These are phyloP conservation scores for Erpetoichthys calabaricus DNA, from an alignment of 2,797 vertebrate genomes.

Conservation along the genomic window DNA sequence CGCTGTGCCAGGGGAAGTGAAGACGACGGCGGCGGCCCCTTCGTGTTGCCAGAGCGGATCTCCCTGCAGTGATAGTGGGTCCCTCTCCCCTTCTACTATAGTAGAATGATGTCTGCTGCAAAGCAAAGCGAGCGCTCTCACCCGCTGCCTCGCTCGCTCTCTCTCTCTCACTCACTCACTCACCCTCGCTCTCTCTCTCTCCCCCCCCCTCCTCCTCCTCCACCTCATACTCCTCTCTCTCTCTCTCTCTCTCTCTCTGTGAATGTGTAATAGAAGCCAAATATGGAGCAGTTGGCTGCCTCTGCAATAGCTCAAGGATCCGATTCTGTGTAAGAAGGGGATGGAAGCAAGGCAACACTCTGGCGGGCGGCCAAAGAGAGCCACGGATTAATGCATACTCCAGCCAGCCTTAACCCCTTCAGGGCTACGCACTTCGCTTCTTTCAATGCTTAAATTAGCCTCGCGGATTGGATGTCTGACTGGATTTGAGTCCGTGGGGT, in stretches of 20 bases:
- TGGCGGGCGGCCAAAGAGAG: slow-evolving; percentile 47
- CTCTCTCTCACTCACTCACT: slow-evolving; percentile 10
- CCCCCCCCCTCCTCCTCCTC: slow-evolving; percentile 16
- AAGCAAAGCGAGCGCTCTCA: slow-evolving; percentile 50
- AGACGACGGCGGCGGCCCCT: slow-evolving; percentile 47
- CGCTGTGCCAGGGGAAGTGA: slow-evolving; percentile 59
- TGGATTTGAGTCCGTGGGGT: slow-evolving; percentile 23
- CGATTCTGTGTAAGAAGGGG: slow-evolving; percentile 56
- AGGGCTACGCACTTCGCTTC: slow-evolving; percentile 12
- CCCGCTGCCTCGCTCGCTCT: slow-evolving; percentile 43
- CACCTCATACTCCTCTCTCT: too few relatives aligned
- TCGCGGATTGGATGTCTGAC: not conserved
- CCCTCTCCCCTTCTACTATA: slow-evolving; percentile 65
- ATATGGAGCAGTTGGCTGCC: slow-evolving; percentile 81
- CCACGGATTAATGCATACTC: slow-evolving; percentile 48
- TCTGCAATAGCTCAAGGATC: slow-evolving; percentile 63
- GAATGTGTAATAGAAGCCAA: slow-evolving; percentile 69
- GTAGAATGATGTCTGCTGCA: slow-evolving; percentile 82
- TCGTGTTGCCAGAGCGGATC: slow-evolving; percentile 54
- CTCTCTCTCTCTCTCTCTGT: slow-evolving; percentile 40
- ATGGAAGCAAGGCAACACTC: slow-evolving; percentile 39
- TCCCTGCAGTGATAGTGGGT: slow-evolving; percentile 72
- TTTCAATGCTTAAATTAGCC: not conserved
- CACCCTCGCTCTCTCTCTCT: slow-evolving; percentile 17
- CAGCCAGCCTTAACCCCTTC: slow-evolving; percentile 47